Evolutionary conservation across 2,113 vertebrate genomes (phyloP).

Genomic region (Brienomyrus brachyistius): DNA sequence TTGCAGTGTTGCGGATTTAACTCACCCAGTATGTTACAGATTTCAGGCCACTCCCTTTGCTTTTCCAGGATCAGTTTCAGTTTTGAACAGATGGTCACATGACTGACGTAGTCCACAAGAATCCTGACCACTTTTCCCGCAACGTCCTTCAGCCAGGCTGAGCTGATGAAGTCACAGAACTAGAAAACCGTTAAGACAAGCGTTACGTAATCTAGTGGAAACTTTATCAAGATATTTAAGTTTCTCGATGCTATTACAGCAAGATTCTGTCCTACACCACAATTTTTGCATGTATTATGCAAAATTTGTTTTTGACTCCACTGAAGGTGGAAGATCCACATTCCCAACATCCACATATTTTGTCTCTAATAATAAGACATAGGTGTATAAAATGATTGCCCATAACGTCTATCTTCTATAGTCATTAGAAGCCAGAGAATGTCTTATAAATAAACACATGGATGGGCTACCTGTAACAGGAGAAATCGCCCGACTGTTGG

Average conservation of each 20-base stretch:
- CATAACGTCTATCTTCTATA: neutral
- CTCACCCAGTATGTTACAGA: slow-evolving; percentile 70
- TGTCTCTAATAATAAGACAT: neutral
- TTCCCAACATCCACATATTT: neutral
- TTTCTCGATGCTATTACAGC: neutral
- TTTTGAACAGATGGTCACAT: slow-evolving; percentile 67
- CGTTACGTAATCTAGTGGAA: neutral
- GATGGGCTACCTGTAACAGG: neutral
- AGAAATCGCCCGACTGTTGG: neutral
- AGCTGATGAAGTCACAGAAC: slow-evolving; percentile 81
- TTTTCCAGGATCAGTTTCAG: slow-evolving; percentile 62
- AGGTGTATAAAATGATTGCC: neutral
- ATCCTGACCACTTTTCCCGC: slow-evolving; percentile 61
- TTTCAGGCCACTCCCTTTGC: slow-evolving; percentile 74
- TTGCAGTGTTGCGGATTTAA: neutral
- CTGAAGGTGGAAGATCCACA: neutral
- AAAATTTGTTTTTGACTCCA: neutral
- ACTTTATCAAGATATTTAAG: neutral
- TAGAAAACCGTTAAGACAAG: slow-evolving; percentile 40
- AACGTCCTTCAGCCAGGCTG: slow-evolving; percentile 69
- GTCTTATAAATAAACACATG: neutral
- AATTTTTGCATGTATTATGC: neutral
- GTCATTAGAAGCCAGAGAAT: neutral
- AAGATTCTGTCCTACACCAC: neutral
- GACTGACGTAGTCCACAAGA: slow-evolving; percentile 74